Evolutionary conservation across 2,797 vertebrate genomes (phyloP).

Genomic region (Momotus momota): DNA sequence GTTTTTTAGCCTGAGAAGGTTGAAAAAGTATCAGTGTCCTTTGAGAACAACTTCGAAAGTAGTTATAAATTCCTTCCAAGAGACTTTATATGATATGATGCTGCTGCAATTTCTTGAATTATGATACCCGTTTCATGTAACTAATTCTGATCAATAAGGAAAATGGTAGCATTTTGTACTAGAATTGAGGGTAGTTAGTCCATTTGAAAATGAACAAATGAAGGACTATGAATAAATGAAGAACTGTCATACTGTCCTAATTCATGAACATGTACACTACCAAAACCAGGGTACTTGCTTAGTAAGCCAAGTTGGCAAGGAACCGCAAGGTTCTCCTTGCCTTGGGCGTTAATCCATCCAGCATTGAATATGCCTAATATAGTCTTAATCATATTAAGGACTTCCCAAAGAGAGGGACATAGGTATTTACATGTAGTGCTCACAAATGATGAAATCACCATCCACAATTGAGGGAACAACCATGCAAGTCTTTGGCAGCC

Average conservation of each 20-base stretch:
- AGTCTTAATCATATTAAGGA: neutral
- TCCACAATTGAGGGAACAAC: neutral
- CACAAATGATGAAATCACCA: neutral
- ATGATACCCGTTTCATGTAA: neutral
- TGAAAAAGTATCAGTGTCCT: neutral
- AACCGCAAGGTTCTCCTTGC: neutral
- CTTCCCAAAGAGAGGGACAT: neutral
- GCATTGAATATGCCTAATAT: neutral
- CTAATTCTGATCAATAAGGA: neutral
- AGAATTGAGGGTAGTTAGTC: neutral
- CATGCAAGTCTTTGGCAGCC: neutral
- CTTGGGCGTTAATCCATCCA: neutral
- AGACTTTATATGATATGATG: neutral
- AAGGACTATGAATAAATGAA: neutral
- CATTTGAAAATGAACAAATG: neutral
- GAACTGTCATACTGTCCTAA: neutral
- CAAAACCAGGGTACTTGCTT: neutral
- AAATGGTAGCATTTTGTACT: neutral
- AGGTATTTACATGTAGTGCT: neutral
- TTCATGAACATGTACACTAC: neutral
- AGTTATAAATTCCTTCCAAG: neutral
- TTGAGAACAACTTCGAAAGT: neutral
- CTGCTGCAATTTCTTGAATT: neutral
- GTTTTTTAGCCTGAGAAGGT: neutral
- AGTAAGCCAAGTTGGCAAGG: neutral